Percentiles rank a stretch among this genome's conserved stretches.
phyloP scores from a whole-genome alignment of 2,888 invertebrate genomes.

The Conops quadrifasciatus region DNA sequence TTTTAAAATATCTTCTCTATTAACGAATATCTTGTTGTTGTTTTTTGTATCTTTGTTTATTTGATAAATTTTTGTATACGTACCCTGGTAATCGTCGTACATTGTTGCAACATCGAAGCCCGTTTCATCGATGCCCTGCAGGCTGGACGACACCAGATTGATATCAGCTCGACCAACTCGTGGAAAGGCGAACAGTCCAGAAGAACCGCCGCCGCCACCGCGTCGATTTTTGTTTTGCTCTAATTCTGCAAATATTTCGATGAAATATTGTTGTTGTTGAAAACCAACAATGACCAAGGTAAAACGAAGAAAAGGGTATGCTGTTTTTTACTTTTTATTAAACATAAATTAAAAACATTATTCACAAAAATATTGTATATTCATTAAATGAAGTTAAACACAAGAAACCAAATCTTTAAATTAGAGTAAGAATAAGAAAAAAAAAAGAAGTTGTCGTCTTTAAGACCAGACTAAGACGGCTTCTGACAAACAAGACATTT shows the following conservation, averaged over 20 bases:
- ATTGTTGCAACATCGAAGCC: conserved; percentile 64
- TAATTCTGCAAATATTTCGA: conserved; percentile 51
- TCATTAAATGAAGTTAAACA: too few relatives aligned
- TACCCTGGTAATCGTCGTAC: conserved; percentile 68
- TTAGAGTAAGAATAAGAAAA: too few relatives aligned
- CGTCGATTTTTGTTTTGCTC: conserved; percentile 64
- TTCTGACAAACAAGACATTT: too few relatives aligned
- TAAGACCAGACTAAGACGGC: too few relatives aligned
- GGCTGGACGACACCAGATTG: conserved; percentile 49
- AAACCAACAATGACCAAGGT: not conserved
- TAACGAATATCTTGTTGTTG: not conserved
- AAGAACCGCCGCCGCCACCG: conserved; percentile 69
- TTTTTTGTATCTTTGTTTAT: not conserved
- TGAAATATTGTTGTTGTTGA: not conserved
- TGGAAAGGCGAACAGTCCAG: conserved; percentile 72
- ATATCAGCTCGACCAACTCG: conserved; percentile 70
- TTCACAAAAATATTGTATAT: too few relatives aligned
- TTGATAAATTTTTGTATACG: conserved; percentile 16
- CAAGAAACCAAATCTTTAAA: too few relatives aligned
- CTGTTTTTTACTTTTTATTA: too few relatives aligned
- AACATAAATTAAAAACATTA: too few relatives aligned
- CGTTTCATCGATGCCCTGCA: conserved; percentile 44
- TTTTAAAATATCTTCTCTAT: not conserved
- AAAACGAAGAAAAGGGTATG: not conserved
- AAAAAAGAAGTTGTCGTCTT: too few relatives aligned